Conservation (phyloP, 2,797 vertebrate genomes). For the Hydrophis major region DNA sequence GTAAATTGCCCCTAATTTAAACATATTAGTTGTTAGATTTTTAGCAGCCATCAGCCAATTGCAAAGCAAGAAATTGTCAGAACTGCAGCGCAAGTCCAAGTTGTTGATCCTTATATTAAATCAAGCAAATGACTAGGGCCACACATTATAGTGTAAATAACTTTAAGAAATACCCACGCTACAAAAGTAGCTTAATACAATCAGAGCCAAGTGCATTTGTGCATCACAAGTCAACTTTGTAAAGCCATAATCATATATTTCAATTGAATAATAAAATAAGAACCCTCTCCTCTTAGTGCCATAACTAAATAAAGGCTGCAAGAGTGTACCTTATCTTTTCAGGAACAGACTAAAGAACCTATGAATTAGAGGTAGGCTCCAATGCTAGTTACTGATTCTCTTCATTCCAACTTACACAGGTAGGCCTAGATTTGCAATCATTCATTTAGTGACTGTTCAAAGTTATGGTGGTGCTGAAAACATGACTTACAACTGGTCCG, state of each 20-base stretch:
- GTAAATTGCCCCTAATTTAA: background rate
- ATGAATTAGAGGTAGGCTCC: background rate
- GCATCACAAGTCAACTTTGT: conserved; percentile 10
- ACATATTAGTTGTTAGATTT: background rate
- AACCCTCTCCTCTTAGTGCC: background rate
- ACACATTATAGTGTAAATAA: background rate
- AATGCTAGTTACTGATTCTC: background rate
- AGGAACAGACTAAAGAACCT: background rate
- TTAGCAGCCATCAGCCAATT: background rate
- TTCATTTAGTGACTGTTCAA: background rate
- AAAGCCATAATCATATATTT: conserved; percentile 12
- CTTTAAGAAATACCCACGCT: background rate
- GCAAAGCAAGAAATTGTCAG: background rate
- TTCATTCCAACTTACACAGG: background rate
- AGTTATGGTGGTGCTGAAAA: background rate
- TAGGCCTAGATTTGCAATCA: background rate
- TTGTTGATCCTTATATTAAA: background rate
- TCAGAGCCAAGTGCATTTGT: background rate
- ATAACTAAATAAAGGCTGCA: background rate
- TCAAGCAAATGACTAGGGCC: background rate
- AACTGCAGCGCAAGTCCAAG: background rate
- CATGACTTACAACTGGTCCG: background rate
- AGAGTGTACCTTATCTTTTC: background rate
- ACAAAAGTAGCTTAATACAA: background rate
- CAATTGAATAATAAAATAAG: conserved; percentile 14